Conservation (phyloP, 2,113 vertebrate species). For the Leuciscus idus region DNA sequence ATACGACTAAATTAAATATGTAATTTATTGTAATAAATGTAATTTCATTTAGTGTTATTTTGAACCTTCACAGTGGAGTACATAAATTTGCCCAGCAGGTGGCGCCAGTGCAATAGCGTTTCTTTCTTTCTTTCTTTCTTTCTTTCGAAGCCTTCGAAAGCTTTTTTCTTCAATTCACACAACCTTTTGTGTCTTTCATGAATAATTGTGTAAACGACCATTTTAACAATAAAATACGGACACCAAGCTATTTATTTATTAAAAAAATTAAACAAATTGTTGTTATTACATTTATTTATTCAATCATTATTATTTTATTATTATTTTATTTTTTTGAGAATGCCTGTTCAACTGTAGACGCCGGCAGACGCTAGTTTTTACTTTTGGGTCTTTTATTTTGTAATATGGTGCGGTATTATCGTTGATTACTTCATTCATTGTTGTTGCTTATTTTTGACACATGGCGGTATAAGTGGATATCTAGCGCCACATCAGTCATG, state of each 20-base stretch:
- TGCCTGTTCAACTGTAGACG: too few relatives aligned
- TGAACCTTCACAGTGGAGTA: background rate
- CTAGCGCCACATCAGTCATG: background rate
- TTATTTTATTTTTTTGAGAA: too few relatives aligned
- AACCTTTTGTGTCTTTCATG: background rate
- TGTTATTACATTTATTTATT: too few relatives aligned
- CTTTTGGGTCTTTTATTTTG: slow-evolving; percentile 33
- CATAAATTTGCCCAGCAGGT: background rate
- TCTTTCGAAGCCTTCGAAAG: background rate
- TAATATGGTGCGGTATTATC: background rate
- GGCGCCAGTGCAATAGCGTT: background rate
- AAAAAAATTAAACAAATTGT: too few relatives aligned
- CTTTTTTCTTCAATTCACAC: background rate
- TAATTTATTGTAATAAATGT: too few relatives aligned
- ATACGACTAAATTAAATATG: too few relatives aligned
- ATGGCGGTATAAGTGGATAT: background rate
- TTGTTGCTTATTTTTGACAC: background rate
- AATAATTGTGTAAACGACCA: background rate
- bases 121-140: background rate
- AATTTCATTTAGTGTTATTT: background rate
- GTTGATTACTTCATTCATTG: background rate
- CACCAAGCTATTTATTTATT: background rate
- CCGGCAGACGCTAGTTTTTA: too few relatives aligned
- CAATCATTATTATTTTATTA: too few relatives aligned
- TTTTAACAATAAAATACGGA: background rate